These are phyloP conservation scores for Ormia ochracea DNA, from an alignment of 2,888 invertebrate species.

Conservation along the genomic window DNA sequence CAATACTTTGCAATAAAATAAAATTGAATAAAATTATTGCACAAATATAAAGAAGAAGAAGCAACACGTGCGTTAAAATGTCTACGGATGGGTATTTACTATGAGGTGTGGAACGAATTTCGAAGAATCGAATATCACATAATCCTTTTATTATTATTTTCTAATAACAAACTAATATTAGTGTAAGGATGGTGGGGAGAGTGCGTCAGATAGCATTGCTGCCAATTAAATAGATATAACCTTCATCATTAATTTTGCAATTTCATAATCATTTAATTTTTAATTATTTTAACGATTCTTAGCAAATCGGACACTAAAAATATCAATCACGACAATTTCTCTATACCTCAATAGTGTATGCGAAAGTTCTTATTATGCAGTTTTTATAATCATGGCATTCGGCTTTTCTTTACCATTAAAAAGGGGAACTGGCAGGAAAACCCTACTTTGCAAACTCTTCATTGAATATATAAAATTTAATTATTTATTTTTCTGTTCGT, in stretches of 20 bases:
- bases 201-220: too few relatives aligned
- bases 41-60: background rate
- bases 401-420: background rate
- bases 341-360: too few relatives aligned
- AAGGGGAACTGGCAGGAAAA: slow-evolving; percentile 18
- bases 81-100: background rate
- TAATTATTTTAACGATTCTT: too few relatives aligned
- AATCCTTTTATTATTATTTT: background rate
- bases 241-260: too few relatives aligned
- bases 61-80: slow-evolving; percentile 2
- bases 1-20: background rate
- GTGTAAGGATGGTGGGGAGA: too few relatives aligned
- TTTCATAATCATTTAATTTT: too few relatives aligned
- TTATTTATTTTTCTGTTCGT: background rate
- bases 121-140: background rate
- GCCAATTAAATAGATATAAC: too few relatives aligned
- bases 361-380: too few relatives aligned
- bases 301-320: too few relatives aligned
- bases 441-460: background rate
- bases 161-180: background rate
- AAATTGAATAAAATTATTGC: background rate
- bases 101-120: background rate
- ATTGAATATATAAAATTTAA: background rate
- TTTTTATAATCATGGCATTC: background rate
- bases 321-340: too few relatives aligned